Base-by-base conservation (phyloP, 2,888 invertebrate species). In the Nebria salina region DNA sequence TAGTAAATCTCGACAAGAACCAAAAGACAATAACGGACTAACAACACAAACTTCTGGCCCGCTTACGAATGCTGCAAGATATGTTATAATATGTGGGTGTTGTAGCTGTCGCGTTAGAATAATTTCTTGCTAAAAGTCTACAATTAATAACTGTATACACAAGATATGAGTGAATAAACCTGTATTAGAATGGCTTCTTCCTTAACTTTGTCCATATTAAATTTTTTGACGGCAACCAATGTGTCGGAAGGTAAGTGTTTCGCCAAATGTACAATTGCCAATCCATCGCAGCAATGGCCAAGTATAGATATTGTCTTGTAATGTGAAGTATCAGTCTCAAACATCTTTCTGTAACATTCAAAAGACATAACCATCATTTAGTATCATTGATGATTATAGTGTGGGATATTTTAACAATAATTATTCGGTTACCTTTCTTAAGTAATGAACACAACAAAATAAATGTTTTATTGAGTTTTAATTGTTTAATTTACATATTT, bases 11-110 rank as follows among this genome's bases (percentile, higher is more conserved):
- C 93, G 91, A 86, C 96, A 95, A 0, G 97, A 97, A 2, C 97
- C 95, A 86, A 94, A 95, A 41, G 93, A 94, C 95, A 96, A 95
- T 9, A 96, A 90, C 0, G 97, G 97, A 84, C 94, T 94, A 15
- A 97, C 92, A 6, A 95, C 92, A 88, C 94, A 95, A 54, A 97
- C 90, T 87, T 96, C 94, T 68, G 92, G 92, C n/a, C 93, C 93
- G 81, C 92, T 91, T 0, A 96, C 94, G 89, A 97, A 97, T 3
- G 95, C 92, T 54, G 94, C 93, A 84, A 93, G 89, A 86, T 94
- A 94, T 41, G 93, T 93, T 70, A 96, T 90, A 77, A 97, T 92
- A 88, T 96, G 95, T 3, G 93, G 91, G 89, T 97, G 97, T 83
- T 93, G 93, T 20, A 97, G 90, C 86, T 95, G 95, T 83, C 94